Conservation (phyloP, 2,888 invertebrate species). For the Baronia brevicornis region DNA sequence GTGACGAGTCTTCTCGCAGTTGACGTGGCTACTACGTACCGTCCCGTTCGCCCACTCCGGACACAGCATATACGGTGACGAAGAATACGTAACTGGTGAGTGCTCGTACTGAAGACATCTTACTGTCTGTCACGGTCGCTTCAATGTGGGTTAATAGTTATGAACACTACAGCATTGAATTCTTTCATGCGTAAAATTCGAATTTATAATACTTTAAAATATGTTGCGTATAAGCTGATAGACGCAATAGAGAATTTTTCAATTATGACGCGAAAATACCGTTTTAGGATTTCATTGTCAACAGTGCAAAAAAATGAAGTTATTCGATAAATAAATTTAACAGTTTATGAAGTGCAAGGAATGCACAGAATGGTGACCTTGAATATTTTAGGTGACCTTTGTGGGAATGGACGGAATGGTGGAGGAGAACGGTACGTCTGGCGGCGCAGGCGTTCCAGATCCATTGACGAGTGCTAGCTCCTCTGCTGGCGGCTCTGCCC, state of each 20-base stretch:
- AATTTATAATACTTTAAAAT: constrained; percentile 27
- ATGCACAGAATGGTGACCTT: constrained; percentile 70
- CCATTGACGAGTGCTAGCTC: constrained; percentile 43
- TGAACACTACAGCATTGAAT: constrained; percentile 45
- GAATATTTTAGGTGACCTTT: constrained; percentile 79
- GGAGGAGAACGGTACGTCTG: constrained; percentile 86
- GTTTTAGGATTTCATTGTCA: constrained; percentile 49
- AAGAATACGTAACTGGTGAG: constrained; percentile 96
- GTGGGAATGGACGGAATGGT: constrained; percentile 92
- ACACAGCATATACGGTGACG: constrained; percentile 95
- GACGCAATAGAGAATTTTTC: constrained; percentile 66
- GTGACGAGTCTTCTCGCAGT: constrained; percentile 91
- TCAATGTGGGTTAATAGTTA: constrained; percentile 61
- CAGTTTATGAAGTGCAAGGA: constrained; percentile 47
- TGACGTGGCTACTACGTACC: constrained; percentile 96
- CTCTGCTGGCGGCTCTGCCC: constrained; percentile 39
- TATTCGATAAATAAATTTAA: constrained; percentile 29
- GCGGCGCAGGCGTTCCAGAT: constrained; percentile 55
- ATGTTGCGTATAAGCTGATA: constrained; percentile 47
- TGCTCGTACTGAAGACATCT: constrained; percentile 77
- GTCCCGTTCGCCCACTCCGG: constrained; percentile 94
- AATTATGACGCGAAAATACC: constrained; percentile 61
- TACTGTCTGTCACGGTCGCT: constrained; percentile 70
- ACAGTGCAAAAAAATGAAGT: constrained; percentile 39
- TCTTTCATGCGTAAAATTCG: constrained; percentile 27